phyloP scores from a whole-genome alignment of 2,113 vertebrate species.

The Lichenostomus cassidix region DNA sequence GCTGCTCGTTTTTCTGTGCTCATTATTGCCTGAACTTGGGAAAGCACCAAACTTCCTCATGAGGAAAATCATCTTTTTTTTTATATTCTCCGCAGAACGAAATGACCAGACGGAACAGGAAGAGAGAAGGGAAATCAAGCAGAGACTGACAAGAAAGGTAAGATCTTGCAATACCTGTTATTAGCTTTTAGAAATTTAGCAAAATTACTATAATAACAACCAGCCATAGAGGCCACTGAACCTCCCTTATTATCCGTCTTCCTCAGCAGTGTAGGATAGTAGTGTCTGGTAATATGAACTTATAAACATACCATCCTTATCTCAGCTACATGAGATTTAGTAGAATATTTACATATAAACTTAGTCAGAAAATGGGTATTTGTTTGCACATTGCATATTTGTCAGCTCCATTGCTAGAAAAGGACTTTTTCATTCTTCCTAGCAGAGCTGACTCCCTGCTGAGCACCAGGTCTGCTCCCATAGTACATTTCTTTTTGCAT shows the following conservation, averaged over 20 bases:
- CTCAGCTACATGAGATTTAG: not conserved
- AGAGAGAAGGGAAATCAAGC: conserved; percentile 95
- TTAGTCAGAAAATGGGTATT: not conserved
- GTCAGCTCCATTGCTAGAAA: not conserved
- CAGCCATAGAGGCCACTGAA: not conserved
- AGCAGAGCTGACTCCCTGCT: not conserved
- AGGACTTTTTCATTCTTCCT: not conserved
- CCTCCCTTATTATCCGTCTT: not conserved
- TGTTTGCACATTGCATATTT: not conserved
- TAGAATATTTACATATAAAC: not conserved
- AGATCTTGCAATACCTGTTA: not conserved
- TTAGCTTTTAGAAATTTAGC: not conserved
- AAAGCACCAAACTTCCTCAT: not conserved
- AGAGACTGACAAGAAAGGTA: conserved; percentile 96
- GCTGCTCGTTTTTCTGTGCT: not conserved
- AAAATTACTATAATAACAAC: not conserved
- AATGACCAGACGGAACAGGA: conserved; percentile 97
- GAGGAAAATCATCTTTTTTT: conserved; percentile 40
- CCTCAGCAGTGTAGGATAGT: not conserved
- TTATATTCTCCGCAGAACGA: conserved; percentile 80
- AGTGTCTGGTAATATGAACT: not conserved
- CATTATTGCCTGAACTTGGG: not conserved
- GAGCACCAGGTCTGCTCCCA: not conserved
- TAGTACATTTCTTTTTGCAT: not conserved
- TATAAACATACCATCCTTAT: not conserved